Evolutionary conservation across 2,113 vertebrate species (phyloP).

Genomic region (Coregonus clupeaformis): DNA sequence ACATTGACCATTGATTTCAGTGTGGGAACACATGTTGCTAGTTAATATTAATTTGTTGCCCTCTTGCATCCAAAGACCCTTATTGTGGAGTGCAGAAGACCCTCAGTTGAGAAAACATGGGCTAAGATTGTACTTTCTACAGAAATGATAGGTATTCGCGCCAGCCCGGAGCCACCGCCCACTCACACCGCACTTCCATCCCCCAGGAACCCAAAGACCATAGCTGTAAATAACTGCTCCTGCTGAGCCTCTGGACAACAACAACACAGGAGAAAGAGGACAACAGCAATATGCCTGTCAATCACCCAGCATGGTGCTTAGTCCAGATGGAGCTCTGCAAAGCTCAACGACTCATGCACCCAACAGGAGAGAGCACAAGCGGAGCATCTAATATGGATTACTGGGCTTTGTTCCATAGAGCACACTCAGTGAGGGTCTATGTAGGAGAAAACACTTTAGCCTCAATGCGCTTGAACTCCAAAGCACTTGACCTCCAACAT

Average conservation of each 20-base stretch:
- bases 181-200: slow-evolving; percentile 9
- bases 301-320: slow-evolving; percentile 60
- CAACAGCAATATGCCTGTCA: slow-evolving; percentile 67
- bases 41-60: background rate
- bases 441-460: slow-evolving; percentile 43
- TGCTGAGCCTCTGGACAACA: slow-evolving; percentile 49
- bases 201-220: slow-evolving; percentile 26
- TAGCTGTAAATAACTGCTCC: slow-evolving; percentile 31
- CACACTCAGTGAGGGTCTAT: slow-evolving; percentile 48
- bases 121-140: background rate
- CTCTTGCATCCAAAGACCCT: background rate
- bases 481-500: slow-evolving; percentile 44
- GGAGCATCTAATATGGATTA: slow-evolving; percentile 72
- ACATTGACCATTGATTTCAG: background rate
- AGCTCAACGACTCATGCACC: slow-evolving; percentile 56
- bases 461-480: slow-evolving; percentile 50
- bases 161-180: background rate
- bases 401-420: slow-evolving; percentile 61
- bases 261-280: slow-evolving; percentile 43
- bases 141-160: background rate
- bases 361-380: slow-evolving; percentile 48
- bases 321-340: slow-evolving; percentile 61
- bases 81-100: background rate
- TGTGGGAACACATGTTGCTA: background rate
- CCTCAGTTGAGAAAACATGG: background rate